A percentile compares a stretch with the other conserved stretches of the same genome.
phyloP scores from a whole-genome alignment of 2,888 invertebrate species.

The Glyphotaelius pellucidus region DNA sequence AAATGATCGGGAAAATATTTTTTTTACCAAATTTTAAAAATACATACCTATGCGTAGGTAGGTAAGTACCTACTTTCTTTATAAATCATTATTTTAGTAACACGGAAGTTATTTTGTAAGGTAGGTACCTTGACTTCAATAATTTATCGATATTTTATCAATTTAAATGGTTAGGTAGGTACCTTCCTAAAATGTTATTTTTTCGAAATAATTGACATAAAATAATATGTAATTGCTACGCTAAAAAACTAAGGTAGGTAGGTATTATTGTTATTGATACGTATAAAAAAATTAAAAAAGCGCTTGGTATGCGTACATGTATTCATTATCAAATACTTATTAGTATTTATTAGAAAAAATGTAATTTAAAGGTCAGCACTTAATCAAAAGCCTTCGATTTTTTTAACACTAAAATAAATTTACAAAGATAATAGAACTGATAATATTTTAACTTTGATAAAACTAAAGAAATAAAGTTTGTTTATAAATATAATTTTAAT shows the following conservation, averaged over 20 bases:
- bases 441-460: too few species aligned
- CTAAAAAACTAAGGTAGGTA: neutral
- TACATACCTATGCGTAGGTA: neutral
- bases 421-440: neutral
- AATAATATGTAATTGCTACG: neutral
- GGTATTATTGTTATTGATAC: neutral
- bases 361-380: too few species aligned
- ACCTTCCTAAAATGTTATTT: neutral
- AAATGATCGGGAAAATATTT: neutral
- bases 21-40: neutral
- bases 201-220: neutral
- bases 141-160: neutral
- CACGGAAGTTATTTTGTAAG: neutral
- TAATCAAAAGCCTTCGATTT: too few species aligned
- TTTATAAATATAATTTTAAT: neutral
- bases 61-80: neutral
- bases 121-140: neutral
- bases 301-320: neutral
- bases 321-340: neutral
- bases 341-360: too few species aligned
- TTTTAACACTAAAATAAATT: neutral
- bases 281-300: neutral
- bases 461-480: neutral
- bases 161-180: neutral
- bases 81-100: neutral